Evolutionary conservation across 2,888 invertebrate species (phyloP), one percentile per base, ranked within the genome.

Genomic region (Tetropium fuscum): DNA sequence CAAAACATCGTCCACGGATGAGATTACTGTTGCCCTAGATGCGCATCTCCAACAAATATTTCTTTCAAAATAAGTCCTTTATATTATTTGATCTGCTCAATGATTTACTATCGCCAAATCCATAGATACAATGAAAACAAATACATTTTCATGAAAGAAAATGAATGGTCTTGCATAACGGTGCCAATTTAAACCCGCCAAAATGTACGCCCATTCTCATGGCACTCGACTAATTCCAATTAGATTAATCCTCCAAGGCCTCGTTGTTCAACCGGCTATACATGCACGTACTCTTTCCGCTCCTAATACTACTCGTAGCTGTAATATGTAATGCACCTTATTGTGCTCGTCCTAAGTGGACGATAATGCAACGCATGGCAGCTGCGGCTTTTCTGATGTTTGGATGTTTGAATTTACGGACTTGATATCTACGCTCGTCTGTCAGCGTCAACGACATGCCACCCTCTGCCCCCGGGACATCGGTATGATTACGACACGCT

Each of bases 291-390:
- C 25, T 44, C 25, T 44, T 44, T 44, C 27, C 44, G 16, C 27
- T 44, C 16, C 27, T 44, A 44, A 44, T 44, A n/a, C 44, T 44
- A 25, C 22, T 27, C 48, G 19, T 22, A 19, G 36, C 36, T 34
- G 19, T 34, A 48, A 34, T 34, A 34, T 25, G 48, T 48, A 34
- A 48, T 48, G 48, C 48, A 48, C 34, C 48, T 48, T 19, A 48
- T 48, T 48, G 48, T 48, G 13, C 13, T 34, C 15, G 15, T 25
- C n/a, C 13, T 48, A 48, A 48, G 48, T 48, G 48, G 48, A 34
- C 19, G 48, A 32, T 48, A 34, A 34, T 34, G 48, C 3, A 48
- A 19, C 45, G 45, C 16, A 34, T n/a, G 48, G 11, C 48, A 48
- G 48, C 48, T 34, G 48, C 22, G 48, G 48, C 34, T 19, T 32